Conservation (phyloP, 2,113 vertebrate genomes). For the Uropsilus gracilis region DNA sequence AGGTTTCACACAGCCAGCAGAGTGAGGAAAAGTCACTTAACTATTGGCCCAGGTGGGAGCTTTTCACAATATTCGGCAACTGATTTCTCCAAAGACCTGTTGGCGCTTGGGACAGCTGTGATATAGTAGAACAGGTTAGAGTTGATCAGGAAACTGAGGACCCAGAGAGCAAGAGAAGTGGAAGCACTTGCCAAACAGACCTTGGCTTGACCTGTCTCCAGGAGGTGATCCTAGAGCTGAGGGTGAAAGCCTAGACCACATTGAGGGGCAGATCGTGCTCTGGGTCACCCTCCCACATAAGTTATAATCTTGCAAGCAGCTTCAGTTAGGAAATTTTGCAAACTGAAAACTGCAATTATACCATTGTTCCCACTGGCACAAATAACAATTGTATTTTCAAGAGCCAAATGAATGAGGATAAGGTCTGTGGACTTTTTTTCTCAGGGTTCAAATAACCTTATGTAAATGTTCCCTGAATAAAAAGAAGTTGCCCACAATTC, state of each 20-base stretch:
- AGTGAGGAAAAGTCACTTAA: not conserved
- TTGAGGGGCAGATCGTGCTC: not conserved
- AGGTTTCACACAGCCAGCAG: not conserved
- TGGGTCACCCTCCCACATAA: not conserved
- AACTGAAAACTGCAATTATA: not conserved
- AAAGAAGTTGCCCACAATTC: not conserved
- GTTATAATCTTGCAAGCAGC: no score
- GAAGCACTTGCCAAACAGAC: not conserved
- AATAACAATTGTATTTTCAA: not conserved
- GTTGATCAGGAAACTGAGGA: not conserved
- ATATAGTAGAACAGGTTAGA: slow-evolving; percentile 1
- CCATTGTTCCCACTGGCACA: not conserved
- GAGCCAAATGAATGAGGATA: slow-evolving; percentile 21
- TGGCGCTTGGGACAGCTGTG: not conserved
- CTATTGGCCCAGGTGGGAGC: not conserved
- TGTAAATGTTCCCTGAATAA: not conserved
- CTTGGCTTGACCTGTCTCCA: not conserved
- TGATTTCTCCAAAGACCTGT: not conserved
- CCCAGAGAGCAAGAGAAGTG: not conserved
- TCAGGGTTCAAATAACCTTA: not conserved
- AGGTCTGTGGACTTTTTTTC: not conserved
- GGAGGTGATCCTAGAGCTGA: not conserved
- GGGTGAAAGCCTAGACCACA: not conserved
- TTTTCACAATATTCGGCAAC: not conserved
- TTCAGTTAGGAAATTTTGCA: not conserved